Evolutionary conservation across 2,888 invertebrate genomes (phyloP).

Genomic region (Ichneumoninae sp.): DNA sequence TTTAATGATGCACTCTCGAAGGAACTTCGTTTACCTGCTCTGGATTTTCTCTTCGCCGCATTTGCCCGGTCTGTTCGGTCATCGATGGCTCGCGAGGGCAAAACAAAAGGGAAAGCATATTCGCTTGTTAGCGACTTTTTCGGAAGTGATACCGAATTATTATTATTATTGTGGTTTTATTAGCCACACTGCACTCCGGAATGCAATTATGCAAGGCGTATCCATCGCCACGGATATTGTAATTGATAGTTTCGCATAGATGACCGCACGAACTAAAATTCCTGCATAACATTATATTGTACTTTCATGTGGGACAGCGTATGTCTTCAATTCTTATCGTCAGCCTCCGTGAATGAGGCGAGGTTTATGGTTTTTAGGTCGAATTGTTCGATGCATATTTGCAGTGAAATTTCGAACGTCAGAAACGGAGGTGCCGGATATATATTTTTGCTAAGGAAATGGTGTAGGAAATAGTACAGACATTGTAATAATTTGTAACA

Average conservation of each 20-base stretch:
- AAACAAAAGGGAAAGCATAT: constrained; percentile 23
- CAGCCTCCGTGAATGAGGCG: too few species aligned
- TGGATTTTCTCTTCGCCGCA: constrained; percentile 8
- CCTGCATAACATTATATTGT: neutral
- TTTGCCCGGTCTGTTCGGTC: neutral
- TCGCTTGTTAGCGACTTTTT: constrained; percentile 20
- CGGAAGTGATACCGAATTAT: neutral
- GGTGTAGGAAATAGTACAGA: too few species aligned
- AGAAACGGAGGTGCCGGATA: too few species aligned
- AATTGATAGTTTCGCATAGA: neutral
- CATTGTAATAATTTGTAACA: too few species aligned
- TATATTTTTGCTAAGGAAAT: too few species aligned
- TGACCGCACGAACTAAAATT: neutral
- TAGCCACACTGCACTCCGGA: neutral
- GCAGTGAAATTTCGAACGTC: too few species aligned
- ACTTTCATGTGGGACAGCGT: neutral
- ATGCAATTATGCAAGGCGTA: neutral
- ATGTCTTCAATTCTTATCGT: too few species aligned
- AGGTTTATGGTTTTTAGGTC: too few species aligned
- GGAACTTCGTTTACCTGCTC: constrained; percentile 27
- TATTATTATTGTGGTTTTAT: neutral
- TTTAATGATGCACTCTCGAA: constrained; percentile 64
- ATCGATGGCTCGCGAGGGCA: constrained; percentile 18
- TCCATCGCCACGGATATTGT: neutral
- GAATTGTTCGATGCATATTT: too few species aligned